Base-by-base conservation (phyloP, 2,797 vertebrate genomes). In the Alouatta caraya region DNA sequence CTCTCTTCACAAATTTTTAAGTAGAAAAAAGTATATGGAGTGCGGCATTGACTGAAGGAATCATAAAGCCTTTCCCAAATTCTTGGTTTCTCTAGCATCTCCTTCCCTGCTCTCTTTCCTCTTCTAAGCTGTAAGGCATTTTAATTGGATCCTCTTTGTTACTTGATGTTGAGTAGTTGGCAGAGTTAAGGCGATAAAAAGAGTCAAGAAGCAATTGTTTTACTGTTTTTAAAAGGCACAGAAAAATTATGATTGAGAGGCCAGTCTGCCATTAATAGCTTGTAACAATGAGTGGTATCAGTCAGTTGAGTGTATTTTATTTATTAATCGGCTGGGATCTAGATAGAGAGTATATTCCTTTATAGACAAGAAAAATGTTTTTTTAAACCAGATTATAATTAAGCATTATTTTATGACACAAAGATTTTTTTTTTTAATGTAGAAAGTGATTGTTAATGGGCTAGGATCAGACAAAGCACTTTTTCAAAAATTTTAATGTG, bases 361-460 rank as follows among this genome's bases (percentile, higher is more conserved):
- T 28, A 33, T 55, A 82, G 52, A 81, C 73, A 0, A 19, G 17
- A 83, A 86, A 90, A 39, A 2, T 82, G 0, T 24, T 81, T 94
- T 67, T 72, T 88, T 3, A 48, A 93, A 70, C 46, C 61, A 21
- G 9, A 9, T 88, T 81, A 50, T 79, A 57, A 67, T 17, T 72
- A 89, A 93, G n/a, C 33, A n/a, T 86, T 88, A 59, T 76, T 96
- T 85, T 57, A 61, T 83, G 46, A 59, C 13, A 88, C 86, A 82
- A 42, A 1, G 1, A 5, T 22, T 42, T 55, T 82, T 81, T 28
- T 44, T 50, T 95, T 83, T 50, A 33, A 30, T 76, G 24, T 73
- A 30, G 42, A 64, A 84, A 61, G 44, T 93, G 26, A 70, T 44
- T 90, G 10, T 61, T 94, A 33, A 44, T 90, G 14, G 67, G n/a